Percentiles rank a stretch among this genome's conserved stretches.
Evolutionary conservation across 1,140 invertebrate genomes (phyloP).

Genomic region (Araneus ventricosus): DNA sequence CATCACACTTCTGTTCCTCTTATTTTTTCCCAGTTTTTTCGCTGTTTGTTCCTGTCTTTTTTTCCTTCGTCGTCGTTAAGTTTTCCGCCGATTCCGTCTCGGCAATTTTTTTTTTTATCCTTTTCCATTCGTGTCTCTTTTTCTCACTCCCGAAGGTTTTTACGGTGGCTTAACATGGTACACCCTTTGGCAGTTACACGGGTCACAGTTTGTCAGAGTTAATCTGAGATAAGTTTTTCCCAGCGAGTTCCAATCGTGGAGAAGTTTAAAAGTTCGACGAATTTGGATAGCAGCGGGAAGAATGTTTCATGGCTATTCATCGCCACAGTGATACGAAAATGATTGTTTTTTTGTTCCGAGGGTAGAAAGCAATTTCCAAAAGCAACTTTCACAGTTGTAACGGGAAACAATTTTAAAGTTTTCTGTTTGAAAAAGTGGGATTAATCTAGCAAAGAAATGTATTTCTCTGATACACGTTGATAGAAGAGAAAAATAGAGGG

Average conservation of each 20-base stretch:
- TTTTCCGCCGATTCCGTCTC: background rate
- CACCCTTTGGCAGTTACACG: conserved; percentile 58
- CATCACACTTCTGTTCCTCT: background rate
- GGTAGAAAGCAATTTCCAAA: background rate
- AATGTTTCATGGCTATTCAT: background rate
- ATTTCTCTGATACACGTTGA: background rate
- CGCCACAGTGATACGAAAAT: background rate
- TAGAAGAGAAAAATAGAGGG: background rate
- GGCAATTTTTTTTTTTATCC: background rate
- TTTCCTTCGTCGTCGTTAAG: conserved; percentile 20
- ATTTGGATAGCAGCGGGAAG: background rate
- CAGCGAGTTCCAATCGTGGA: background rate
- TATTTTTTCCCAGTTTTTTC: background rate
- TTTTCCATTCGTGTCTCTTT: background rate
- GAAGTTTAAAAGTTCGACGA: background rate
- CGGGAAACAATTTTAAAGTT: background rate
- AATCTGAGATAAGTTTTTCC: conserved; percentile 55
- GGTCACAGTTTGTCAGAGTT: conserved; percentile 59
- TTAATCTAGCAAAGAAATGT: background rate
- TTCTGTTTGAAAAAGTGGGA: background rate
- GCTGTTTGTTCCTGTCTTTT: too few species aligned
- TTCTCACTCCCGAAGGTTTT: conserved; percentile 48
- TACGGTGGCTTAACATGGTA: conserved; percentile 50
- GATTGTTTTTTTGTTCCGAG: background rate
- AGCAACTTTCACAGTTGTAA: background rate